Evolutionary conservation across 2,797 vertebrate species (phyloP), one percentile per base, ranked within the genome.

Genomic region (Petrocephalus sullivani): DNA sequence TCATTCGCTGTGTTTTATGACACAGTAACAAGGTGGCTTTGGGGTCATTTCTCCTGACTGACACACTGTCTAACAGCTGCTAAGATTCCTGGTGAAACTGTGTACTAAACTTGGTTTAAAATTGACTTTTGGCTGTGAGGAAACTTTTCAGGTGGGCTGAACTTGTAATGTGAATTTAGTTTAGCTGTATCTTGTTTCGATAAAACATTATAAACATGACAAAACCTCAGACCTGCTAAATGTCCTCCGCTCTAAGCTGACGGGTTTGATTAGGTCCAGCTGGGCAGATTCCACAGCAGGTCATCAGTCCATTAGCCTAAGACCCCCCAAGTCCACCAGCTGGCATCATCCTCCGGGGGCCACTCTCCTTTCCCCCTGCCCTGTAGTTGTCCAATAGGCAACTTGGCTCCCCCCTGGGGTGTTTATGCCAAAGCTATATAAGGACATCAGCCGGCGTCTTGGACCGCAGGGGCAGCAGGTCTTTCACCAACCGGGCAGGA

Each of bases 351-450:
- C 89, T 89, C 87, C 10, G 21, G 91, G 90, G 87, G 89, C 3
- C 87, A 86, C 89, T 93, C 89, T 41, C 82, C 88, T 93, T 93
- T 92, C 92, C 91, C 23, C 67, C 58, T 19, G 33, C 49, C 10
- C 51, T 19, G 86, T 58, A 57, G 67, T 57, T 64, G 88, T 67
- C 89, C 88, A 86, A 89, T 89, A 51, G 53, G 75, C 87, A 10
- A 60, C 86, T 89, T 91, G 85, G 86, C 86, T 87, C 60, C 78
- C n/a, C 64, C 85, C 88, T 8, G 2, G 90, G 91, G 90, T 87
- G 23, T 92, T 89, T 12, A 91, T 67, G 4, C 54, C n/a, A 89
- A 89, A 88, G 71, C 93, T 92, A 92, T 91, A 93, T 93, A 93
- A 92, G 93, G 93, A 19, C 23, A 28, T 87, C 84, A 90, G 85